Conservation (phyloP, 2,797 vertebrate species). For the Lepidocolaptes lacrymiger region DNA sequence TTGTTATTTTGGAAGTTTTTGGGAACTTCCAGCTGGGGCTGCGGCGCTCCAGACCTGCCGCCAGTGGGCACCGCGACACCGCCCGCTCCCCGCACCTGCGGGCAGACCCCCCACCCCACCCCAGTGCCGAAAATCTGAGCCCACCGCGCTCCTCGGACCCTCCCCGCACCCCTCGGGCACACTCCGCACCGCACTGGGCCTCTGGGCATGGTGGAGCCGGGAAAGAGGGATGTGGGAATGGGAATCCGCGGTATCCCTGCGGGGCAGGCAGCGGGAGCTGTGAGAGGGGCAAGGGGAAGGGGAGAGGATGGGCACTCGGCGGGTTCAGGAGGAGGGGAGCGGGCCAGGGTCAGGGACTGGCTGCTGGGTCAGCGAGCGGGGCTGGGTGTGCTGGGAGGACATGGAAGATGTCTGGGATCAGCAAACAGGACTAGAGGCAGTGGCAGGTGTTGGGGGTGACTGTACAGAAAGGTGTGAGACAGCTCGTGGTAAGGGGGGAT, state of each 20-base stretch:
- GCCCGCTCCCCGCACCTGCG: not conserved
- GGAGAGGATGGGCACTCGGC: not conserved
- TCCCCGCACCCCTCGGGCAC: not conserved
- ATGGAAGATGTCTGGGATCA: not conserved
- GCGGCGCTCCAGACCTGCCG: not conserved
- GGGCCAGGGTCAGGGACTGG: not conserved
- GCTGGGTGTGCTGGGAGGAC: fast-evolving
- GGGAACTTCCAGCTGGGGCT: not conserved
- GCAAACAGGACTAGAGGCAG: not conserved
- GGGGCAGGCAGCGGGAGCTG: not conserved
- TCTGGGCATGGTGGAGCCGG: not conserved
- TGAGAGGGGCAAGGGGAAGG: not conserved
- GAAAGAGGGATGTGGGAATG: fast-evolving
- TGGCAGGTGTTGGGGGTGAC: not conserved
- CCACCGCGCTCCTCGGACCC: too few species aligned
- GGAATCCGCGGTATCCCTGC: not conserved
- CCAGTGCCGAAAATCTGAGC: not conserved
- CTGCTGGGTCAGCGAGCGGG: not conserved
- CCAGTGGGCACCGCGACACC: not conserved
- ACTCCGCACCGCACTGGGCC: fast-evolving
- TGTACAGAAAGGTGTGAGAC: not conserved
- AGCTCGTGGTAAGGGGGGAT: not conserved
- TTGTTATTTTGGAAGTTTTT: not conserved
- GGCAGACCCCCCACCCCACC: fast-evolving
- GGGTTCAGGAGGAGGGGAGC: not conserved